Base-by-base conservation (phyloP, 1,140 invertebrate species). In the Bathynomus jamesi region DNA sequence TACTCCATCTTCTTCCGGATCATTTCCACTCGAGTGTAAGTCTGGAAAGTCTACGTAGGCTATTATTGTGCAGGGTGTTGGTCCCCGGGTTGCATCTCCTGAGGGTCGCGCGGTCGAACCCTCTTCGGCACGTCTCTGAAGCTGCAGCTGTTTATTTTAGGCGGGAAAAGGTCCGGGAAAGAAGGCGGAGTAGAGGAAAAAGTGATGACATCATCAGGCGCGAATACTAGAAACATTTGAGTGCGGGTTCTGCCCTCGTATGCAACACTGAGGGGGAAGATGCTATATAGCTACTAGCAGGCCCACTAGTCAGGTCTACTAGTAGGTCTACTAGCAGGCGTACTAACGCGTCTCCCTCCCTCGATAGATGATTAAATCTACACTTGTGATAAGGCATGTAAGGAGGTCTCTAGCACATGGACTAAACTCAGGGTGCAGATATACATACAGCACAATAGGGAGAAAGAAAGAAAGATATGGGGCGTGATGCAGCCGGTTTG, bases 371-470 rank as follows among this genome's bases (percentile, higher is more conserved):
- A 53, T 71, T 71, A 75, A 75, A 30, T 75, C 73, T 75, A 75
- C 73, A 68, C 65, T 70, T 74, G 73, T 75, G 69, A 71, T 74
- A 75, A 75, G 73, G 73, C 73, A 75, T 75, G 68, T 75, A 64
- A 75, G 72, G 73, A 75, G 73, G 65, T 75, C 73, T 75, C 73
- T 75, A 75, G 69, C 73, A 75, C 73, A 75, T 68, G 69, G 73
- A 68, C 69, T 68, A 68, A 71, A 71, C 65, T 71, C 46, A 75
- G 66, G 69, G 73, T 71, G 69, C 69, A 69, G 73, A 53, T 75
- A 71, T 75, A 75, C 67, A 62, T 73, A 73, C 67, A 70, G 72
- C 72, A 73, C 72, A 61, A 73, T 67, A 70, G 72, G 72, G 63
- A 61, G 67, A 65, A 61, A 53, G 68, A 65, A 61, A 53, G 68